phyloP scores from a whole-genome alignment of 2,797 vertebrate species.

The Cynodonichthys magdalenae region DNA sequence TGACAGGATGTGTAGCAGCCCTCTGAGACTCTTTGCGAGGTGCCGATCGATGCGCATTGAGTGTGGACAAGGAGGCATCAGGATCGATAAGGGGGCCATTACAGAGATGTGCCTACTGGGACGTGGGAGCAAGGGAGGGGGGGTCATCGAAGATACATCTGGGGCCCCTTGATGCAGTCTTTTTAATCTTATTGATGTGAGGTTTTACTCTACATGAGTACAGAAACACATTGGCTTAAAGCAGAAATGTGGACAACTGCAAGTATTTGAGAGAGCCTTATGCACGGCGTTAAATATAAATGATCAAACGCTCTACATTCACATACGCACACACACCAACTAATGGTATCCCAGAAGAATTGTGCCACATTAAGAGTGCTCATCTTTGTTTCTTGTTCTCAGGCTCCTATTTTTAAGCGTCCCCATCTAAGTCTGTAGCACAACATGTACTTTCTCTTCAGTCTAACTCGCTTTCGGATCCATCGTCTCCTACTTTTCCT shows the following conservation, averaged over 20 bases:
- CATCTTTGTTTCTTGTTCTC: constrained; percentile 24
- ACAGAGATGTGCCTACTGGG: constrained; percentile 76
- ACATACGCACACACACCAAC: constrained; percentile 19
- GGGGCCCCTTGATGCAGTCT: constrained; percentile 52
- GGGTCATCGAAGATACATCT: constrained; percentile 40
- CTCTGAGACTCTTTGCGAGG: constrained; percentile 73
- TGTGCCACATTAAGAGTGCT: constrained; percentile 18
- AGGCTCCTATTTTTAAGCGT: constrained; percentile 30
- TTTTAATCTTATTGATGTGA: constrained; percentile 40
- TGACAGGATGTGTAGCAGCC: constrained; percentile 68
- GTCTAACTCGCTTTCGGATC: constrained; percentile 24
- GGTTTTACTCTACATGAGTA: constrained; percentile 55
- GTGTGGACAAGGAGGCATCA: constrained; percentile 75
- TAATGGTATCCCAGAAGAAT: constrained; percentile 54
- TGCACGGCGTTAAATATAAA: constrained; percentile 24
- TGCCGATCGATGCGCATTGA: constrained; percentile 77
- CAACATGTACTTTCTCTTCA: constrained; percentile 15
- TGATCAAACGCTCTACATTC: not conserved
- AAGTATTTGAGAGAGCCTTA: constrained; percentile 16
- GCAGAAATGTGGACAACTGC: constrained; percentile 13
- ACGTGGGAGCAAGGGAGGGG: constrained; percentile 37
- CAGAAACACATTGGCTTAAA: constrained; percentile 17
- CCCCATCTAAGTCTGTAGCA: constrained; percentile 26
- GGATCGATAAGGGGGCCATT: constrained; percentile 79
- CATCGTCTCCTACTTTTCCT: constrained; percentile 12